Percentiles rank a stretch among this genome's conserved stretches.
These are phyloP conservation scores for Lepidostoma basale DNA, from an alignment of 1,140 invertebrate species.

Conservation along the genomic window DNA sequence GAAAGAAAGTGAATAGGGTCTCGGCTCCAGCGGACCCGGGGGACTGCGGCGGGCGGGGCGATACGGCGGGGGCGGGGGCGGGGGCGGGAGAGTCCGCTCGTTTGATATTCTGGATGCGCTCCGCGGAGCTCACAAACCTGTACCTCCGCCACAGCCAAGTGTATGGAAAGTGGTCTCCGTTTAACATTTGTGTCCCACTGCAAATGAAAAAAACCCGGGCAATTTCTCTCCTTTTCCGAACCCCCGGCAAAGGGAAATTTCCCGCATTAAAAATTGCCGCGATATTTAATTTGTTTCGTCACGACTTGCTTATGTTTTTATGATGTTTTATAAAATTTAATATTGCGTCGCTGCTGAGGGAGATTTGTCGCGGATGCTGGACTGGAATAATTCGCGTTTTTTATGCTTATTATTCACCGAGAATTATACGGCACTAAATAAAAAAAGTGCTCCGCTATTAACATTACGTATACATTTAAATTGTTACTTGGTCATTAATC, in stretches of 20 bases:
- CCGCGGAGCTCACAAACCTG: conserved; percentile 38
- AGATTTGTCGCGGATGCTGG: conserved; percentile 10
- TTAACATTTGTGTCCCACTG: conserved; percentile 33
- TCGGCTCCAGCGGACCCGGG: too few species aligned
- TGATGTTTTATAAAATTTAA: conserved; percentile 18
- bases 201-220: conserved; percentile 11
- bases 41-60: not conserved
- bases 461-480: not conserved
- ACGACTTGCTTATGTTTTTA: conserved; percentile 20
- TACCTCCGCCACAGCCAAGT: conserved; percentile 21
- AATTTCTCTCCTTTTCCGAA: conserved; percentile 10
- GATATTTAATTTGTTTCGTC: conserved; percentile 25
- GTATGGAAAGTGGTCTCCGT: conserved; percentile 35
- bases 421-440: conserved; percentile 9
- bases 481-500: not conserved
- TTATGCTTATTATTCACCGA: conserved; percentile 10
- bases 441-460: conserved; percentile 1
- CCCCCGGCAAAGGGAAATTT: conserved; percentile 3
- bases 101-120: conserved; percentile 45
- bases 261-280: conserved; percentile 5
- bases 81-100: not conserved
- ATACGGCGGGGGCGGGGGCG: not conserved
- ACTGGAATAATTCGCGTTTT: conserved; percentile 4
- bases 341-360: not conserved
- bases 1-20: too few species aligned